A percentile compares a stretch with the other conserved stretches of the same genome.
Conservation (phyloP, 2,797 vertebrate genomes). For the Rhinogobio ventralis region DNA sequence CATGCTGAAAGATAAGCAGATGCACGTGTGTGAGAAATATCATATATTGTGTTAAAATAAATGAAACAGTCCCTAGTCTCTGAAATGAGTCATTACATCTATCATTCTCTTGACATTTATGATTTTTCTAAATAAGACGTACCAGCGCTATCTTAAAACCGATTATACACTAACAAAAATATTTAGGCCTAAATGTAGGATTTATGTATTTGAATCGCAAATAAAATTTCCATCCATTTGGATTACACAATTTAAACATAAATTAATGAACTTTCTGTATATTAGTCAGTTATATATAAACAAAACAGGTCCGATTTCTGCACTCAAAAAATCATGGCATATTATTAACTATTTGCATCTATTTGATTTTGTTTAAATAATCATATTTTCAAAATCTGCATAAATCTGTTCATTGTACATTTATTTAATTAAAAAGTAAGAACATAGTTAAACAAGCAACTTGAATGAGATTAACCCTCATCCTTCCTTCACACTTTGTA, state of each 20-base stretch:
- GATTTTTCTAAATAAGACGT: too few relatives aligned
- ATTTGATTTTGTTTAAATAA: neutral
- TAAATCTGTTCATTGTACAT: too few relatives aligned
- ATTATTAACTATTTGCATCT: neutral
- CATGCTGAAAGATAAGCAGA: too few relatives aligned
- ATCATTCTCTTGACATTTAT: too few relatives aligned
- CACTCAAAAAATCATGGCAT: too few relatives aligned
- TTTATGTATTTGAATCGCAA: neutral
- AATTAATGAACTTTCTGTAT: neutral
- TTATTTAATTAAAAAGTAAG: neutral
- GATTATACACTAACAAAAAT: neutral
- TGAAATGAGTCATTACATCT: too few relatives aligned
- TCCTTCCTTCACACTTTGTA: too few relatives aligned
- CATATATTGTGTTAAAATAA: too few relatives aligned
- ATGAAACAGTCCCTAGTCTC: too few relatives aligned
- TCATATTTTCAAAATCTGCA: neutral
- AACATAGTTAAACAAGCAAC: neutral
- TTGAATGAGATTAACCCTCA: neutral
- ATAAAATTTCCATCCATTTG: neutral
- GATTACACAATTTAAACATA: neutral
- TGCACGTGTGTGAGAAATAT: too few relatives aligned
- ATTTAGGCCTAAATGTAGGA: neutral
- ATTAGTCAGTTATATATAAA: neutral
- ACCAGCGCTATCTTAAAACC: neutral
- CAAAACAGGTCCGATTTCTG: too few relatives aligned